Base-by-base conservation (phyloP, 2,113 vertebrate species). In the Hiodon alosoides region DNA sequence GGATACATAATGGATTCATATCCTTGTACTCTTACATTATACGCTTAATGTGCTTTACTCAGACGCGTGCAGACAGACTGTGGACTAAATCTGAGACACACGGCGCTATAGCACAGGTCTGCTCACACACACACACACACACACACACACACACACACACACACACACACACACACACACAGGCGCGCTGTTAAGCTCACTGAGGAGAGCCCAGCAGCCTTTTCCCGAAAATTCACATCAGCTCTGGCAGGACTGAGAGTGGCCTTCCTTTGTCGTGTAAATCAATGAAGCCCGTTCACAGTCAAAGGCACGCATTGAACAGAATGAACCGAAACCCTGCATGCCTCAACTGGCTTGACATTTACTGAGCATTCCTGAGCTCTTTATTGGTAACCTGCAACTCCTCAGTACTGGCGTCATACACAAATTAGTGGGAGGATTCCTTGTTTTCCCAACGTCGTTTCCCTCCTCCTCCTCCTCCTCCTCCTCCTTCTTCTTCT, bases 301-400 rank as follows among this genome's bases (percentile, higher is more conserved):
- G 77, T 8, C 2, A 69, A 71, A 76, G 53, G 4, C 47, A 58
- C 62, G 52, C 17, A 75, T 14, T 9, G n/a, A 74, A 55, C 74
- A 67, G 73, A 72, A 67, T 72, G 74, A 78, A 80, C 77, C 53
- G 77, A 52, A 81, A 77, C 66, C 6, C 67, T 76, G 77, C 85
- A 72, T 79, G 85, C 68, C 73, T 69, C 17, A 2, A 79, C 73
- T 72, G 53, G 73, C 73, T 16, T 71, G 73, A 75, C 73, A 67
- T 79, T 67, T 76, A 14, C 47, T 2, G 55, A 51, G 64, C 77
- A 72, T 68, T 67, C 73, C 73, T 54, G 69, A 11, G 69, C 69
- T 67, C 62, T 76, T 68, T 71, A 71, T 31, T 17, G 62, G 62
- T 46, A 70, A 74, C 69, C 54, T 47, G 58, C 62, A 6, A 66